Conservation (phyloP, 2,113 vertebrate species). For the Sylvia atricapilla region DNA sequence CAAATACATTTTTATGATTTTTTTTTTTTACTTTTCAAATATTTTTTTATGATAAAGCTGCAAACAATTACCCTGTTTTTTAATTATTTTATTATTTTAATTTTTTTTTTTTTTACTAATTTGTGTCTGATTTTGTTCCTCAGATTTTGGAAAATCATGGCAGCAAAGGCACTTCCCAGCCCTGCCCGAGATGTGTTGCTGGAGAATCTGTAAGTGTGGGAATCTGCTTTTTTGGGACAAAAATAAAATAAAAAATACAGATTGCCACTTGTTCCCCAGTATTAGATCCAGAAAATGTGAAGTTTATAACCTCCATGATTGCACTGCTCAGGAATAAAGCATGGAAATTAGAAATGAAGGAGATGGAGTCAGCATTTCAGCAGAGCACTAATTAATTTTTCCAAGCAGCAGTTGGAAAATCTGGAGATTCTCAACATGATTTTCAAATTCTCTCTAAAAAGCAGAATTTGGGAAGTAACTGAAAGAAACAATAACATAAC, state of each 20-base stretch:
- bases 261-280: constrained; percentile 14
- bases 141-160: constrained; percentile 51
- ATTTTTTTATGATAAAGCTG: not conserved
- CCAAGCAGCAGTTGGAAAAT: constrained; percentile 26
- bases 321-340: constrained; percentile 36
- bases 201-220: constrained; percentile 82
- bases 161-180: constrained; percentile 54
- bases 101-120: not conserved
- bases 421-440: not conserved
- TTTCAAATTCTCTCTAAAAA: constrained; percentile 44
- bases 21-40: too few species aligned
- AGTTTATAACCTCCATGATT: constrained; percentile 42
- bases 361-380: constrained; percentile 44
- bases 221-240: constrained; percentile 7
- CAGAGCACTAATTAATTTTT: constrained; percentile 1
- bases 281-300: constrained; percentile 52
- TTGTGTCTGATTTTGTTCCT: not conserved
- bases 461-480: constrained; percentile 26
- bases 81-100: not conserved
- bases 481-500: not conserved
- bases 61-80: not conserved
- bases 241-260: not conserved
- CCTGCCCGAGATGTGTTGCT: constrained; percentile 78
- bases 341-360: constrained; percentile 33
- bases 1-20: not conserved